phyloP scores from a whole-genome alignment of 2,113 vertebrate species.

The Sturnus vulgaris region DNA sequence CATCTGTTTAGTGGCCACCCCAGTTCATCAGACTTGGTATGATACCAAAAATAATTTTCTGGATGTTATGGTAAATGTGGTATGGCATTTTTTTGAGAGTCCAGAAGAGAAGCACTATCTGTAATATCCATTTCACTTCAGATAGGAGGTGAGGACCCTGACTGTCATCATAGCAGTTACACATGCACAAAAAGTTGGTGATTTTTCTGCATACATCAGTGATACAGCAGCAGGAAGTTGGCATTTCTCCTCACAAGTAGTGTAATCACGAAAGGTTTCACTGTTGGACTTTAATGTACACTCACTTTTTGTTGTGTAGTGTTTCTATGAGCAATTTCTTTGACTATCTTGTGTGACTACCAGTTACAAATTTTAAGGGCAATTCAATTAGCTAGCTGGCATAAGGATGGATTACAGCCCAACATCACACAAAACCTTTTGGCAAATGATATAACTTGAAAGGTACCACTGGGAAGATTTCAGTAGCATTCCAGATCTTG shows the following conservation, averaged over 20 bases:
- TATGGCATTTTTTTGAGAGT: neutral
- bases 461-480: neutral
- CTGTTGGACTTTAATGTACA: neutral
- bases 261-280: neutral
- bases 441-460: neutral
- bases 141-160: neutral
- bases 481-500: neutral
- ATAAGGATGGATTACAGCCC: neutral
- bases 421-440: neutral
- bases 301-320: neutral
- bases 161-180: neutral
- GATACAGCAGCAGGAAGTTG: neutral
- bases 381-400: neutral
- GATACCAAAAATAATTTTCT: neutral
- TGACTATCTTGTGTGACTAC: neutral
- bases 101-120: neutral
- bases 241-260: neutral
- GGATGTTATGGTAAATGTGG: neutral
- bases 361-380: neutral
- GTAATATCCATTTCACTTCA: neutral
- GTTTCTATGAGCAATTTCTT: neutral
- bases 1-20: neutral
- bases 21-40: neutral
- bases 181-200: accelerated
- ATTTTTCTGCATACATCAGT: neutral